Conservation (phyloP, 2,797 vertebrate species). For the Aplochiton taeniatus region DNA sequence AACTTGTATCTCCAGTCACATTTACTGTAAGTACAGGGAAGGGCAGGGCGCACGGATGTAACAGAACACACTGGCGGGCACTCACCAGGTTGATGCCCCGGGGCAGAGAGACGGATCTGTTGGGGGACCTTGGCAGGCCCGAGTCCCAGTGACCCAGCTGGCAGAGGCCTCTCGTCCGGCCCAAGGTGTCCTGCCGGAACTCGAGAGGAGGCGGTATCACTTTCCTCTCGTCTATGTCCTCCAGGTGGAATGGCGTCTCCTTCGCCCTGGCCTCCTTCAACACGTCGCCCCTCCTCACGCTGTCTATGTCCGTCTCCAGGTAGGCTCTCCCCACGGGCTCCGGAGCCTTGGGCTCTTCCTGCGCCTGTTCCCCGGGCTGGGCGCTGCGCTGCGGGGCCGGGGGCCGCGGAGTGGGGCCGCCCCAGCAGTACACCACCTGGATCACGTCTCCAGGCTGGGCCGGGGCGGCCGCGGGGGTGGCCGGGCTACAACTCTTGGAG, state of each 20-base stretch:
- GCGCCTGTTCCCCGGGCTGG: slow-evolving; percentile 30
- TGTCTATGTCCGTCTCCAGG: slow-evolving; percentile 63
- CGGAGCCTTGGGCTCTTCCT: slow-evolving; percentile 51
- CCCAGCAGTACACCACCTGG: slow-evolving; percentile 24
- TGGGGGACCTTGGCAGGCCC: slow-evolving; percentile 46
- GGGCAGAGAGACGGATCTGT: slow-evolving; percentile 78
- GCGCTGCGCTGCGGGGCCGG: slow-evolving; percentile 46
- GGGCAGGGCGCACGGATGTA: background rate
- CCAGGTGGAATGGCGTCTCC: slow-evolving; percentile 8
- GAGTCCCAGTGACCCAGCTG: slow-evolving; percentile 39
- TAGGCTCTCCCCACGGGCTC: slow-evolving; percentile 55
- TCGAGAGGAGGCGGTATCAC: slow-evolving; percentile 59
- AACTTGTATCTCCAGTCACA: no score
- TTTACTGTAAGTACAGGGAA: no score
- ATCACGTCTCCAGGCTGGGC: slow-evolving; percentile 29
- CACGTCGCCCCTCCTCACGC: slow-evolving; percentile 55
- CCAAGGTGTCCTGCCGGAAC: slow-evolving; percentile 53
- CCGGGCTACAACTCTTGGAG: background rate
- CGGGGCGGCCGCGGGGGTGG: slow-evolving; percentile 1
- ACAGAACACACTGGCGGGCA: slow-evolving; percentile 25
- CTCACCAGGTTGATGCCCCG: slow-evolving; percentile 83
- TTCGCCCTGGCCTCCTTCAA: slow-evolving; percentile 34
- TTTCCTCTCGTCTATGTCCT: slow-evolving; percentile 31
- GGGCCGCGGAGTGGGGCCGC: slow-evolving; percentile 24
- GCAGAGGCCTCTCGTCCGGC: slow-evolving; percentile 37